A percentile compares a stretch with the other conserved stretches of the same genome.
phyloP scores from a whole-genome alignment of 2,888 invertebrate genomes.

The Homarus gammarus region DNA sequence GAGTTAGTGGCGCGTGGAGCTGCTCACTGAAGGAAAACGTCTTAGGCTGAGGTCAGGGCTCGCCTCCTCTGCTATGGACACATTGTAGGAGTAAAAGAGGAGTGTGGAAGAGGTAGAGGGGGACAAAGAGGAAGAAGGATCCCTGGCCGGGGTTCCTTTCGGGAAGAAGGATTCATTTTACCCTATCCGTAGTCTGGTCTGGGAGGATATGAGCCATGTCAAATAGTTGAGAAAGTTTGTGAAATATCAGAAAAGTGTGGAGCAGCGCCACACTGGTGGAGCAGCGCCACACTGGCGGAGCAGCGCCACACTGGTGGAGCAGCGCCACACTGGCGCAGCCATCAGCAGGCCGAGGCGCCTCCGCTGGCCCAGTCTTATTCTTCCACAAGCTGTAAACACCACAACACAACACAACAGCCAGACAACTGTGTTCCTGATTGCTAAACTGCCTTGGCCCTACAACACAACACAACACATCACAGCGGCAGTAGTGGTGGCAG shows the following conservation, averaged over 20 bases:
- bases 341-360: neutral
- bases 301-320: neutral
- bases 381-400: too few species aligned
- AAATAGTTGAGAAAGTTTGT: neutral
- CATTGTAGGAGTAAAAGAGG: neutral
- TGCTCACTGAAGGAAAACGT: too few species aligned
- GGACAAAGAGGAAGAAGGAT: neutral
- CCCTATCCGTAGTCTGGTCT: neutral
- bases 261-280: neutral
- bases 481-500: neutral
- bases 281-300: too few species aligned
- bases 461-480: too few species aligned
- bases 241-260: neutral
- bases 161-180: neutral
- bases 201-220: neutral
- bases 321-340: neutral
- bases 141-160: too few species aligned
- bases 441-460: too few species aligned
- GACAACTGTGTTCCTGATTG: too few species aligned
- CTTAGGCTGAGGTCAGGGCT: too few species aligned
- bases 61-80: too few species aligned
- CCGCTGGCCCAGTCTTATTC: too few species aligned
- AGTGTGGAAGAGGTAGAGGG: neutral
- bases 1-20: too few species aligned
- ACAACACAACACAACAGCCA: too few species aligned